A percentile compares a stretch with the other conserved stretches of the same genome.
phyloP scores from a whole-genome alignment of 2,888 invertebrate species.

The Leucophenga maculata region DNA sequence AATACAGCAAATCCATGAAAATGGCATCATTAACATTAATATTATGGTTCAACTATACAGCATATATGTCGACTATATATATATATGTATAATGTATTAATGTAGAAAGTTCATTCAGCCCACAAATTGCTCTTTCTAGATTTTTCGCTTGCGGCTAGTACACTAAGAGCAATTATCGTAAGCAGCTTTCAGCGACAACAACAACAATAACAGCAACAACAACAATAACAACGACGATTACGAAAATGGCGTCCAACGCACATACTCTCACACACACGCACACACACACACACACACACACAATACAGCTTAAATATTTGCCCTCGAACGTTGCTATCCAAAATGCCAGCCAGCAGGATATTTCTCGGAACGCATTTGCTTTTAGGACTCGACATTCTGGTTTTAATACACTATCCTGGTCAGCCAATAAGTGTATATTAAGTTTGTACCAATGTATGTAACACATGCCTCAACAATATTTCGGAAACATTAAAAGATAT shows the following conservation, averaged over 20 bases:
- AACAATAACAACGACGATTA: constrained; percentile 48
- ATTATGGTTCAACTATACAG: too few species aligned
- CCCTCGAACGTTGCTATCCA: neutral
- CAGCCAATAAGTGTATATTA: too few species aligned
- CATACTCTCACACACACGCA: neutral
- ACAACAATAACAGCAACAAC: constrained; percentile 57
- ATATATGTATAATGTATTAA: neutral
- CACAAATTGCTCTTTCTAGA: neutral
- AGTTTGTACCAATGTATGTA: too few species aligned
- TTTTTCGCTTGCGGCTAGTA: constrained; percentile 31
- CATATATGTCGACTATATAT: neutral
- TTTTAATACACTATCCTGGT: too few species aligned
- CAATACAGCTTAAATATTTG: neutral
- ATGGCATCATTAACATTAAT: neutral
- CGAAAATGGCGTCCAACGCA: constrained; percentile 54
- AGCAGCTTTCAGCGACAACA: constrained; percentile 54
- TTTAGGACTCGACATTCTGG: constrained; percentile 26
- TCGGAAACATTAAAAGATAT: too few species aligned
- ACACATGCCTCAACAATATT: too few species aligned
- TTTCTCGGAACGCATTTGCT: constrained; percentile 45
- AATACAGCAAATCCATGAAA: neutral
- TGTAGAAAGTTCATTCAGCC: neutral
- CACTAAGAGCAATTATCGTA: constrained; percentile 61
- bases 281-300: constrained; percentile 9
- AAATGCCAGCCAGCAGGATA: constrained; percentile 9